Percentiles rank a stretch among this genome's conserved stretches.
phyloP scores from a whole-genome alignment of 1,140 invertebrate species.

The Babylonia areolata region DNA sequence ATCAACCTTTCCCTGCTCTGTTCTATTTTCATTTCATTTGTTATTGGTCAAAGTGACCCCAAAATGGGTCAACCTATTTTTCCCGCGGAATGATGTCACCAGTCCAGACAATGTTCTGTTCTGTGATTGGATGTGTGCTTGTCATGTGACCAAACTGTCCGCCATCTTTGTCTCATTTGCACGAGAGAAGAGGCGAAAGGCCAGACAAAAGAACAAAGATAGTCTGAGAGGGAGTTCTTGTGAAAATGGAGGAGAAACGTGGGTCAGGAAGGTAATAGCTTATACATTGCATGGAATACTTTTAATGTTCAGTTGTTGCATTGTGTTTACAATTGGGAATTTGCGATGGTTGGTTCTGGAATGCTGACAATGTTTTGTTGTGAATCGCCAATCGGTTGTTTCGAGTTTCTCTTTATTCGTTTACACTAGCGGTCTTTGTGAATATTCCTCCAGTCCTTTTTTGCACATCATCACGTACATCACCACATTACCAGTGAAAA shows the following conservation, averaged over 20 bases:
- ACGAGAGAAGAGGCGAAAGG: conserved; percentile 22
- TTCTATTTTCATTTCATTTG: too few relatives aligned
- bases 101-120: conserved; percentile 10
- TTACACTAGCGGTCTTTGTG: too few relatives aligned
- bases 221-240: conserved; percentile 4
- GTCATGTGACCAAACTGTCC: conserved; percentile 53
- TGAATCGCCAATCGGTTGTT: too few relatives aligned
- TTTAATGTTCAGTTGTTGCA: too few relatives aligned
- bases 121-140: neutral
- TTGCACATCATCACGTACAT: too few relatives aligned
- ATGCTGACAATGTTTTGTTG: neutral
- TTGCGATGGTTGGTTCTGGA: too few relatives aligned
- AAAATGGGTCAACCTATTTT: neutral
- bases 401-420: too few relatives aligned
- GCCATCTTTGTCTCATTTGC: conserved; percentile 53
- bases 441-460: too few relatives aligned
- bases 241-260: conserved; percentile 58
- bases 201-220: conserved; percentile 24
- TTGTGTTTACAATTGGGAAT: too few relatives aligned
- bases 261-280: conserved; percentile 51
- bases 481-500: too few relatives aligned
- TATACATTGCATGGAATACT: neutral
- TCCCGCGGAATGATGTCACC: conserved; percentile 33
- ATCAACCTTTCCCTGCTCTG: neutral
- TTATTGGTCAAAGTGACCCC: neutral